Base-by-base conservation (phyloP, 2,113 vertebrate genomes). In the Labeo rohita region DNA sequence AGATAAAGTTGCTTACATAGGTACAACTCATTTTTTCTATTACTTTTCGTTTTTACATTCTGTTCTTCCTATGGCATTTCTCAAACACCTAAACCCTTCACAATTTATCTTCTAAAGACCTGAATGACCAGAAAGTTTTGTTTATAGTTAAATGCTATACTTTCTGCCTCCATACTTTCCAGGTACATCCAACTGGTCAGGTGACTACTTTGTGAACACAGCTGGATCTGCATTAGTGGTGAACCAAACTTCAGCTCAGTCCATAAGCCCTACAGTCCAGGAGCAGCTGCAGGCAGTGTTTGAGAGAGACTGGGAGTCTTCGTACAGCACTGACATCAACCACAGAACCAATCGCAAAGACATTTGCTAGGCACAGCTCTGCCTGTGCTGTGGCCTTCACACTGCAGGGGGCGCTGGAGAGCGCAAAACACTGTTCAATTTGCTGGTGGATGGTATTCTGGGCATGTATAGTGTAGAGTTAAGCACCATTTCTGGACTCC, bases 111-210 rank as follows among this genome's bases (percentile, higher is more conserved):
- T 59, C 56, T 59, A 8, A 59, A 59, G 18, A 59, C 56, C 18
- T 18, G 54, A 56, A 56, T 8, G 54, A 18, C 7, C 54, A 56
- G 16, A 56, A 56, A 56, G 1, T 50, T 50, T 13, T 50, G 49
- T 50, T 12, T 50, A 50, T 15, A 52, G 52, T 54, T 54, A 3
- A 68, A 9, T 74, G 3, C 23, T 18, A 49, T 80, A 36, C 13
- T 77, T 1, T 45, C 7, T 86, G 1, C 9, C 23, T 79, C 1
- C 0, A 15, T 86, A 16, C 45, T 80, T 18, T 72, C 47, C 82
- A 98, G 97, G 97, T 12, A 98, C 97, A 0, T 98, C 97, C 23
- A 98, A 98, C 94, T 98, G 97, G 97, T 97, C 97, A 0, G 97
- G 97, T 0, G 97, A 95, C 89, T 98, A 98, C 91, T 98, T 98